phyloP scores from a whole-genome alignment of 2,797 vertebrate genomes.

The Vireo griseus region DNA sequence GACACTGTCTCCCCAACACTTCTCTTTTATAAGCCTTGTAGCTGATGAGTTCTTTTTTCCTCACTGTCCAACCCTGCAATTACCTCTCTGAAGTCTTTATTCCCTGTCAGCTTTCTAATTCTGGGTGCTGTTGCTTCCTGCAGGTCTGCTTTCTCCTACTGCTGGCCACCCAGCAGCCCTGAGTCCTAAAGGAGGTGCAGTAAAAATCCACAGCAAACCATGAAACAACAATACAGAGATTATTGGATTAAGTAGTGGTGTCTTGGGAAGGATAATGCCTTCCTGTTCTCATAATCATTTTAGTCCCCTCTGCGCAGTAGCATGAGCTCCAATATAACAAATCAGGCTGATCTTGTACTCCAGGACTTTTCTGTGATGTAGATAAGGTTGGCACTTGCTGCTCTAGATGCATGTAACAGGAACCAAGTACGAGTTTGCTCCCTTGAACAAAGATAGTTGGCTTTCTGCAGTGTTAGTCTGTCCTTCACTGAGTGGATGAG shows the following conservation, averaged over 20 bases:
- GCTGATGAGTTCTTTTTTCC: neutral
- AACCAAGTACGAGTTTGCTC: neutral
- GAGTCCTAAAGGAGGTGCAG: neutral
- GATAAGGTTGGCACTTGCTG: neutral
- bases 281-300: neutral
- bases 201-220: neutral
- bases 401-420: neutral
- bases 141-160: neutral
- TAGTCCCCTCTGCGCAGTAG: neutral
- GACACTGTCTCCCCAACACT: neutral
- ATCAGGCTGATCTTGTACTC: neutral
- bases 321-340: neutral
- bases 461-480: neutral
- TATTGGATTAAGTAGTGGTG: neutral
- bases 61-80: neutral
- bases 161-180: neutral
- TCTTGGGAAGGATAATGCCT: neutral
- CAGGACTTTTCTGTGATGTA: neutral
- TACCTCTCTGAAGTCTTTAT: neutral
- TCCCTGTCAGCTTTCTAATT: neutral
- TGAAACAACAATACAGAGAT: neutral
- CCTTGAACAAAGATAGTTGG: neutral
- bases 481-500: neutral
- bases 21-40: neutral
- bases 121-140: neutral